A percentile compares a stretch with the other conserved stretches of the same genome.
Conservation (phyloP, 2,797 vertebrate genomes). For the Pseudotriccus pelzelni region DNA sequence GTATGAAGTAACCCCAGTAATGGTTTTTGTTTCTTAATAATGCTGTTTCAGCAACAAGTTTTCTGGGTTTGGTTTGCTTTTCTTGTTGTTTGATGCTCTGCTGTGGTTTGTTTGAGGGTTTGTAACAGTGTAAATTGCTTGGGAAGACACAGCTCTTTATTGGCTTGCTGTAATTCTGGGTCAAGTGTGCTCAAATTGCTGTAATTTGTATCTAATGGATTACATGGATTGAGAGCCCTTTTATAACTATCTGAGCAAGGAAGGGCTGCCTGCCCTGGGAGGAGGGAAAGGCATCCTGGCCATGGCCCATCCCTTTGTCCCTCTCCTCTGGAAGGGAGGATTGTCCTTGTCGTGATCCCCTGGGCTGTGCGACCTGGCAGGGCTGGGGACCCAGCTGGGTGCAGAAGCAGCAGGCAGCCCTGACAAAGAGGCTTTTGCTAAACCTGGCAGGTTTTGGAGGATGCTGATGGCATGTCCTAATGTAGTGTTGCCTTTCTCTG, state of each 20-base stretch:
- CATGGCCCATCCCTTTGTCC: fast-evolving
- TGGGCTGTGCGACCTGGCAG: neutral
- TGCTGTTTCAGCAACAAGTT: neutral
- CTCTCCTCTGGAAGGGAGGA: neutral
- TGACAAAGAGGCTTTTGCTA: neutral
- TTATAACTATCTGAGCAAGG: neutral
- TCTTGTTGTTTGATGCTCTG: neutral
- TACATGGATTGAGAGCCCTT: conserved; percentile 6
- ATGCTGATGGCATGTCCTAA: neutral
- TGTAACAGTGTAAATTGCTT: conserved; percentile 24
- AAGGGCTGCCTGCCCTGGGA: neutral
- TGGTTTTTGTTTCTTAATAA: neutral
- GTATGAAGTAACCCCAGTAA: neutral
- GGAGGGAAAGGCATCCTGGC: neutral
- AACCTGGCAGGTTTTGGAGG: neutral
- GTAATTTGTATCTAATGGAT: conserved; percentile 47
- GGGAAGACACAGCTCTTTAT: neutral
- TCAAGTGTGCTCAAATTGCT: conserved; percentile 42
- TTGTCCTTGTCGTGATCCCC: neutral
- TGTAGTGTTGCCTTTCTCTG: neutral
- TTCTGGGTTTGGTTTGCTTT: neutral
- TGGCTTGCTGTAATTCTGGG: conserved; percentile 17
- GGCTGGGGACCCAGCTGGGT: neutral
- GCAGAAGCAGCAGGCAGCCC: fast-evolving
- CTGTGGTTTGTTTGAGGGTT: neutral